These are phyloP conservation scores for Origma solitaria DNA, from an alignment of 2,113 vertebrate species.

Conservation along the genomic window DNA sequence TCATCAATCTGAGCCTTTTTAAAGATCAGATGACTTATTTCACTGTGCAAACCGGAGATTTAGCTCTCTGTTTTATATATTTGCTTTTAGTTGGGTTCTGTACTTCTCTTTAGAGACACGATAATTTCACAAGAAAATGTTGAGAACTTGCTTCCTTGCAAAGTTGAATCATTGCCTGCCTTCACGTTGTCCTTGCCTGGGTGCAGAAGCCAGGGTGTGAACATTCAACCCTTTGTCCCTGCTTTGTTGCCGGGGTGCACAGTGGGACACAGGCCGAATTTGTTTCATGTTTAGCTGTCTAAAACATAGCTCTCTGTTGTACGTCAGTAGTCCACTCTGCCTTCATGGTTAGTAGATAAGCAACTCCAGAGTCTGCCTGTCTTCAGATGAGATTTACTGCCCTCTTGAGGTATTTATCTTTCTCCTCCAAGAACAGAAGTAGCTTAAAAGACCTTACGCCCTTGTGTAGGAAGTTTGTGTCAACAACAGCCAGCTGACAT, in stretches of 20 bases:
- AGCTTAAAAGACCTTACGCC: background rate
- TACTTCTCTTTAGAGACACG: background rate
- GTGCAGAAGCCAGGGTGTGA: background rate
- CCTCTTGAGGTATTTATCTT: constrained; percentile 32
- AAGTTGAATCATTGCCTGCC: background rate
- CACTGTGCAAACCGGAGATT: background rate
- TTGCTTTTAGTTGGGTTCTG: background rate
- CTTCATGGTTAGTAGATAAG: background rate
- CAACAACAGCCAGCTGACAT: background rate
- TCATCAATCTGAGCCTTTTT: accelerated
- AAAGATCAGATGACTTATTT: background rate
- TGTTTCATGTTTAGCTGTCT: background rate
- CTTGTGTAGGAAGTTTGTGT: background rate
- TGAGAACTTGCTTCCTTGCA: background rate
- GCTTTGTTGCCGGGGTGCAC: background rate
- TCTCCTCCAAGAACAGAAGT: background rate
- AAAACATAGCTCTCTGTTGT: background rate
- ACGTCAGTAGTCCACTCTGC: background rate
- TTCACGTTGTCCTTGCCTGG: background rate
- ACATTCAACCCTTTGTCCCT: background rate
- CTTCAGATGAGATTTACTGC: constrained; percentile 49
- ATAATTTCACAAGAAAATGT: background rate
- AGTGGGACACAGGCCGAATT: background rate
- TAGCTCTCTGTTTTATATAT: background rate
- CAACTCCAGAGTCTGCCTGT: constrained; percentile 1